Evolutionary conservation across 1,140 invertebrate genomes (phyloP), one percentile per base, ranked within the genome.

Genomic region (Hylaeus anthracinus): DNA sequence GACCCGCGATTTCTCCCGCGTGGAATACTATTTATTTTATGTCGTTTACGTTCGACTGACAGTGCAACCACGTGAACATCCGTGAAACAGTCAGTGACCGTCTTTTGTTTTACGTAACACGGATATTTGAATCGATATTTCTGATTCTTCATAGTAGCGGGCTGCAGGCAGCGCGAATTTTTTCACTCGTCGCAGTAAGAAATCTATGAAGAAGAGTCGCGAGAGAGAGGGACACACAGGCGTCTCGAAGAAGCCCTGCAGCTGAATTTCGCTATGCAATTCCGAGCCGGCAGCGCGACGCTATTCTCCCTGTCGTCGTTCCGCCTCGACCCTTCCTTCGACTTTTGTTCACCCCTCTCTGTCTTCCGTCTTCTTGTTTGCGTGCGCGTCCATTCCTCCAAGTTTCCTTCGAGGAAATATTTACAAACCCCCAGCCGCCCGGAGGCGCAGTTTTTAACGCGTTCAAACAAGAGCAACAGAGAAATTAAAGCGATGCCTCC

Each of bases 401-500:
- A 45, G 48, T 64, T 77, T 58, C 37, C 41, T 43, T 8, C 26
- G 43, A 72, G 72, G 15, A 81, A 86, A 84, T 84, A 81, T 81
- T 84, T 81, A 72, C 76, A 53, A 3, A 56, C 45, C 41, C 41
- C n/a, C 9, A 26, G 45, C 39, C 55, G n/a, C 53, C 43, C 56
- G 37, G 8, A 43, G 51, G 58, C 73, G 14, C 63, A 26, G n/a
- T 56, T 84, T 79, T 84, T 58, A 74, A 55, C 74, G 56, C 72
- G 51, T 12, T 0, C 5, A 12, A 53, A 8, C 10, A 8, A 63
- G 60, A 15, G 8, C 45, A 43, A 69, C 45, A 81, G 82, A 58
- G 66, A 82, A 85, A 85, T 86, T 86, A 85, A 85, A 86, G 82
- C 78, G 51, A 75, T 45, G 65, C 67, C 53, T 56, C 58, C 73